These are phyloP conservation scores for Onychostruthus taczanowskii DNA, from an alignment of 2,113 vertebrate genomes.

Conservation along the genomic window DNA sequence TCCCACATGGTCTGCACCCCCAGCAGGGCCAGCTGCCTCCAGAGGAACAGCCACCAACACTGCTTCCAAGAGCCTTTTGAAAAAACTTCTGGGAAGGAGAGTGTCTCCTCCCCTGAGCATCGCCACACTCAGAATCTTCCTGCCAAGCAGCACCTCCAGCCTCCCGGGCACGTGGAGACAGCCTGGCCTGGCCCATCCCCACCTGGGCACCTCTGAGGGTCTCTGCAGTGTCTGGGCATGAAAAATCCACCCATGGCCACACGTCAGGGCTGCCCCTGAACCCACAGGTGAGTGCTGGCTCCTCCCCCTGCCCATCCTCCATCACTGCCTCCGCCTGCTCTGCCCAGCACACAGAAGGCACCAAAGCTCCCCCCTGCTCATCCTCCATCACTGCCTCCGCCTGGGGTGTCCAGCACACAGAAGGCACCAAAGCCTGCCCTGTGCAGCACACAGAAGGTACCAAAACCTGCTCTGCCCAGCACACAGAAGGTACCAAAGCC, in stretches of 20 bases:
- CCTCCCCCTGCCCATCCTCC: background rate
- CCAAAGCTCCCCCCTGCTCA: rapidly evolving
- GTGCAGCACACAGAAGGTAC: background rate
- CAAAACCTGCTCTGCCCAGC: no score
- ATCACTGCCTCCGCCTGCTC: rapidly evolving
- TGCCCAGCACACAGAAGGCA: background rate
- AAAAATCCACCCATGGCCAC: background rate
- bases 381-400: background rate
- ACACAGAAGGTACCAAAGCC: no score
- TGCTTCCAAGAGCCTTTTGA: rapidly evolving
- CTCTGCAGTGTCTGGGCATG: background rate
- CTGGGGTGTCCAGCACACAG: no score
- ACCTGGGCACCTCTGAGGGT: background rate
- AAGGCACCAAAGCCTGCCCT: rapidly evolving
- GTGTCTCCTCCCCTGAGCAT: background rate
- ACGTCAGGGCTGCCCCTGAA: rapidly evolving
- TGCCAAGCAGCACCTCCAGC: background rate
- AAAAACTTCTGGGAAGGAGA: background rate
- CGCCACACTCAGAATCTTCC: background rate
- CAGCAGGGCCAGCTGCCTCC: background rate
- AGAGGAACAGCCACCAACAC: background rate
- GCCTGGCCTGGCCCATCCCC: background rate
- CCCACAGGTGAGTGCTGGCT: rapidly evolving
- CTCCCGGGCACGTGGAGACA: rapidly evolving
- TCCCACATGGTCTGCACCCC: rapidly evolving